Conservation (phyloP, 2,888 invertebrate species). For the Chromoteleia sp. region DNA sequence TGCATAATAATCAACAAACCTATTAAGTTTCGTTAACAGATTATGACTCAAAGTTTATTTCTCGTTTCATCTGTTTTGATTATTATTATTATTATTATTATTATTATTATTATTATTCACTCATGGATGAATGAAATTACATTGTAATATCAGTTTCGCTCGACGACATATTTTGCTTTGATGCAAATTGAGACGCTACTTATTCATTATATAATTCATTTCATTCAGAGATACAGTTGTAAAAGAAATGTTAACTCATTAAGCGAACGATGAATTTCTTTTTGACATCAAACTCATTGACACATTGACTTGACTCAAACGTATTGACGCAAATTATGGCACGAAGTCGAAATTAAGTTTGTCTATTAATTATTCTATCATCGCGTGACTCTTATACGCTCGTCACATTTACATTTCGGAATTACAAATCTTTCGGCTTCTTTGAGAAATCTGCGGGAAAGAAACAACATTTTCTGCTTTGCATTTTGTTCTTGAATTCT, state of each 20-base stretch:
- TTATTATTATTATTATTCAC: too few relatives aligned
- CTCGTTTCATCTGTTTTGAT: neutral
- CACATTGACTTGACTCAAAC: too few relatives aligned
- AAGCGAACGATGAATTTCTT: too few relatives aligned
- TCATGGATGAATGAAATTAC: neutral
- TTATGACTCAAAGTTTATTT: neutral
- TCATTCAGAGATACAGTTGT: too few relatives aligned
- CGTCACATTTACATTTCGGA: slow-evolving; percentile 18
- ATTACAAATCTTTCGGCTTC: slow-evolving; percentile 27
- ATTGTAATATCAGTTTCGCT: too few relatives aligned
- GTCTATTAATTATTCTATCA: slow-evolving; percentile 12
- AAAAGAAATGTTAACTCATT: too few relatives aligned
- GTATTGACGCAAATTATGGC: too few relatives aligned
- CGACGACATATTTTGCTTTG: too few relatives aligned
- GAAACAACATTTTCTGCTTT: neutral
- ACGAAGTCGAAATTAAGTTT: slow-evolving; percentile 9
- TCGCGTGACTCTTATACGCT: slow-evolving; percentile 24
- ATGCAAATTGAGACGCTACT: too few relatives aligned
- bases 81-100: too few relatives aligned
- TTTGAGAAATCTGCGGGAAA: neutral
- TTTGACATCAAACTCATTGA: too few relatives aligned
- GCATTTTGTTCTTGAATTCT: neutral
- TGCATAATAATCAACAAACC: slow-evolving; percentile 7
- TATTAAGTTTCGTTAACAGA: slow-evolving; percentile 18
- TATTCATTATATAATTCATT: too few relatives aligned